Conservation (phyloP, 2,797 vertebrate species). For the Gymnodraco acuticeps region DNA sequence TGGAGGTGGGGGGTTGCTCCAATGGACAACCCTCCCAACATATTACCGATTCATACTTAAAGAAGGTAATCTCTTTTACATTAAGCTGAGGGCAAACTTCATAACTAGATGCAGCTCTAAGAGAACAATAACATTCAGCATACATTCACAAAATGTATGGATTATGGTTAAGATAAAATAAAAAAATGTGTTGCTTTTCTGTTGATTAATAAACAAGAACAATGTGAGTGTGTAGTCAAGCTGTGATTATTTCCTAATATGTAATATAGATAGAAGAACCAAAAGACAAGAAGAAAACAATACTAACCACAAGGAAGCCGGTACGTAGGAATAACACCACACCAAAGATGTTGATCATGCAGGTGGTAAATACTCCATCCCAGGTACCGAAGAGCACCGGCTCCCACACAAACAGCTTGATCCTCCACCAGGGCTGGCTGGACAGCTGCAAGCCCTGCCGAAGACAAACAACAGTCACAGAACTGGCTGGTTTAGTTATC, state of each 20-base stretch:
- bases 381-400: conserved; percentile 97
- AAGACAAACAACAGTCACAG: not conserved
- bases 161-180: not conserved
- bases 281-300: not conserved
- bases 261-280: not conserved
- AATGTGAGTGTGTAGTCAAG: not conserved
- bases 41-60: not conserved
- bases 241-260: not conserved
- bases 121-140: not conserved
- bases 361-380: conserved; percentile 99
- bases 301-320: conserved; percentile 96
- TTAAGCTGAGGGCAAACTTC: not conserved
- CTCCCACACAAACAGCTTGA: conserved; percentile 95
- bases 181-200: not conserved
- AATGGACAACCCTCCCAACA: not conserved
- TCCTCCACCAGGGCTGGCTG: conserved; percentile 95
- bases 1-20: not conserved
- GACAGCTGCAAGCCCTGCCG: conserved; percentile 80
- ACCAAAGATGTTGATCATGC: conserved; percentile 99
- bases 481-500: not conserved
- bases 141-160: not conserved
- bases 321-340: conserved; percentile 97
- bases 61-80: not conserved
- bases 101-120: not conserved
- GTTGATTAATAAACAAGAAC: not conserved